Base-by-base conservation (phyloP, 2,113 vertebrate genomes). In the Pardalotus punctatus region DNA sequence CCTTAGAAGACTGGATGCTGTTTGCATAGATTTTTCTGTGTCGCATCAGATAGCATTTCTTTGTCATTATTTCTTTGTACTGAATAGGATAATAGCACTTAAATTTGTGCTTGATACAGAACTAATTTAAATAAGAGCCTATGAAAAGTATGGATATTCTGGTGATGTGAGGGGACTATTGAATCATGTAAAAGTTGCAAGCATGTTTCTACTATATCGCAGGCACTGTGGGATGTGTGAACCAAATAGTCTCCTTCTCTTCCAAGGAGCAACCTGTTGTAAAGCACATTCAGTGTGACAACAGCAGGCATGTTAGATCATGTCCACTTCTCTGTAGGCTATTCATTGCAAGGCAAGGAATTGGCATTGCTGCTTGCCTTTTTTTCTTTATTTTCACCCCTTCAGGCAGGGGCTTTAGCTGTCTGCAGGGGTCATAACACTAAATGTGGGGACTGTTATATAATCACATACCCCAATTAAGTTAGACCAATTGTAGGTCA, bases 41-140 rank as follows among this genome's bases (percentile, higher is more conserved):
- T 77, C 73, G 72, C 51, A 62, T 93, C 76, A 96, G 71, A 80
- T 61, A 50, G n/a, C 12, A 19, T 85, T 90, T 94, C 77, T 93
- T 91, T 93, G 84, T 82, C 62, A 73, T 64, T 0, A 2, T 80
- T 86, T 78, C 65, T 88, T 80, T 70, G 23, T 86, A n/a, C 35
- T 88, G 74, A 73, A 50, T 53, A 77, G 62, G n/a, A 86, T 72
- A 93, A 62, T 65, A 67, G 60, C 14, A 45, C 29, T 65, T 38
- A 83, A 94, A 93, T 83, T 66, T 62, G 47, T 57, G 58, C 87
- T 74, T 70, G 42, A 36, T 54, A 16, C 0, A 6, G 53, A 54
- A 57, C n/a, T 82, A 45, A 86, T 93, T 90, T 82, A 65, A 92
- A 57, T 80, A 88, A 50, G 33, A 83, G 27, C 51, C 47, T 54